Evolutionary conservation across 1,140 invertebrate species (phyloP), one percentile per base, ranked within the genome.

Genomic region (Diplogasteroides magnus): DNA sequence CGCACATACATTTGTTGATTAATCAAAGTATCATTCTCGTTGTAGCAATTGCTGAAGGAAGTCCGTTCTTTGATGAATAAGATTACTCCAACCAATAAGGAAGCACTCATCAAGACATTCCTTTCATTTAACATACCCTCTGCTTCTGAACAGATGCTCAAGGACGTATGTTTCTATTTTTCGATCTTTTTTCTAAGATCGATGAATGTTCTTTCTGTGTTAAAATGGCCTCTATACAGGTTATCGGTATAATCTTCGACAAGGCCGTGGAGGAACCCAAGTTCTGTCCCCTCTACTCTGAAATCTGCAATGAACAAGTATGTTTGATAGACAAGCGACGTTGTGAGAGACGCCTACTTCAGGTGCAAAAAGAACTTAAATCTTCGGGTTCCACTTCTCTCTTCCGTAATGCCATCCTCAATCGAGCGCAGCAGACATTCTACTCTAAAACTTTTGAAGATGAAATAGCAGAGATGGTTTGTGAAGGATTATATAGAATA

Each of bases 251-350:
- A 37, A 78, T 81, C 31, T 81, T 81, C 59, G 80, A 82, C 29
- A 81, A 81, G 59, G 79, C 79, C 15, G 80, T 81, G 13, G 79
- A 81, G 60, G 79, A 81, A 64, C 79, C 79, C 19, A 76, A 78
- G 48, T 81, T 81, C 71, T 81, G 79, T 61, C 61, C 80, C 14
- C 72, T 81, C 0, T 81, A 81, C 64, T 73, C 78, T 14, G 76
- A 81, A 59, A 61, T 81, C 14, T 81, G 79, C 65, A 75, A 82
- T 26, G 31, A 58, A 26, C 79, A 81, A 61, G 70, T 60, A 2
- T 19, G 37, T 13, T 31, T 31, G 28, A 14, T 11, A 6, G 13
- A 14, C 59, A 61, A 14, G 28, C 6, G 15, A 61, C 15, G 25
- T 11, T 61, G 6, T 29, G 15, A 29, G 23, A 61, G 13, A 61